A percentile compares a stretch with the other conserved stretches of the same genome.
Conservation (phyloP, 1,140 invertebrate genomes). For the Zaprionus camerounensis region DNA sequence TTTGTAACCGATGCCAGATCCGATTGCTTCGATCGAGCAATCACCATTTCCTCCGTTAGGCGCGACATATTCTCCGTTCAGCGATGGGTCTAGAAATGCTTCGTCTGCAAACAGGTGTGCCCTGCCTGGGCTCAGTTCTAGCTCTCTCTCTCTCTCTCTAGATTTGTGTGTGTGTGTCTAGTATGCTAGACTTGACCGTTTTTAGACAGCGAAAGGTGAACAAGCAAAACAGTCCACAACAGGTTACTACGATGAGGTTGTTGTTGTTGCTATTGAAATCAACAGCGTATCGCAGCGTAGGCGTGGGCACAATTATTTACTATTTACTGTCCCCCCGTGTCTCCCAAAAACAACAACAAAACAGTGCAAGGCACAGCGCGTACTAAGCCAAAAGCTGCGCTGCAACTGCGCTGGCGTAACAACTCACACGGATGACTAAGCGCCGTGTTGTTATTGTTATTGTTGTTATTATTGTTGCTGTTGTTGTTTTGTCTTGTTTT, state of each 20-base stretch:
- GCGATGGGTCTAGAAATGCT: conserved; percentile 64
- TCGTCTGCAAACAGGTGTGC: conserved; percentile 44
- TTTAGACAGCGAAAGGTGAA: conserved; percentile 50
- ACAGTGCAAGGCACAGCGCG: conserved; percentile 1
- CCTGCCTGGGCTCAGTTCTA: not conserved
- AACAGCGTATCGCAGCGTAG: conserved; percentile 65
- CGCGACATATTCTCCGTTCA: conserved; percentile 86
- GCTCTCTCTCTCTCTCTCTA: conserved; percentile 4
- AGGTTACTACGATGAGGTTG: conserved; percentile 36
- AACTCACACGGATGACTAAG: conserved; percentile 77
- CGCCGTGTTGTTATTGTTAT: conserved; percentile 26
- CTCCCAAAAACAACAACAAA: not conserved
- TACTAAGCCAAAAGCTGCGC: conserved; percentile 36
- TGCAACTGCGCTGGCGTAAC: conserved; percentile 59
- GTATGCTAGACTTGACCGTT: conserved; percentile 21
- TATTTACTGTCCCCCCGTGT: conserved; percentile 32
- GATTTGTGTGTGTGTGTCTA: no score
- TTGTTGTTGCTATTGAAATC: conserved; percentile 47
- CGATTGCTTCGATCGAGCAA: conserved; percentile 93
- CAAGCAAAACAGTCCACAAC: conserved; percentile 48
- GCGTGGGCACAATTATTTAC: conserved; percentile 60
- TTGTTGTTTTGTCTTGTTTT: conserved; percentile 9
- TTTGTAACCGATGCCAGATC: conserved; percentile 93
- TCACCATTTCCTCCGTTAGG: conserved; percentile 95
- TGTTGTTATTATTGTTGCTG: conserved; percentile 26